phyloP scores from a whole-genome alignment of 1,140 invertebrate species.

The Monomorium pharaonis region DNA sequence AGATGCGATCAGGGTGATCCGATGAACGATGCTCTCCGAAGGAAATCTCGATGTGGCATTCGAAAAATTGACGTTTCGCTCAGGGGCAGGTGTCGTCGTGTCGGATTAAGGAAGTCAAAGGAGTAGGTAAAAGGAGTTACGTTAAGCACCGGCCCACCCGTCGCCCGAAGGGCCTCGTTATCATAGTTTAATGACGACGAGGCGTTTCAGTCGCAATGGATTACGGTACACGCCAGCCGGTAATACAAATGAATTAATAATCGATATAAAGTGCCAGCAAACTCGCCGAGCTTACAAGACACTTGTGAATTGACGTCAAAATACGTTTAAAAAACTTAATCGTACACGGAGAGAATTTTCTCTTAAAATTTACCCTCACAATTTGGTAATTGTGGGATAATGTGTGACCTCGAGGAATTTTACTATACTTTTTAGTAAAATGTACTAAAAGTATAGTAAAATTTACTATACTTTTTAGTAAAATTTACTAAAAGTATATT shows the following conservation, averaged over 20 bases:
- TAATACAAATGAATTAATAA: conserved; percentile 69
- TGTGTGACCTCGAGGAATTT: too few relatives aligned
- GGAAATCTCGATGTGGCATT: conserved; percentile 11
- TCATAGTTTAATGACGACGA: conserved; percentile 47
- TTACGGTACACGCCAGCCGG: conserved; percentile 55
- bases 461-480: too few relatives aligned
- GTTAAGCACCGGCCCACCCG: conserved; percentile 23
- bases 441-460: too few relatives aligned
- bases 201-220: conserved; percentile 47
- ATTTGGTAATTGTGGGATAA: too few relatives aligned
- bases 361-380: too few relatives aligned
- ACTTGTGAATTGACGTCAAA: not conserved
- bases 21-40: not conserved
- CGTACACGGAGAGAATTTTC: too few relatives aligned
- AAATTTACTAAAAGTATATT: too few relatives aligned
- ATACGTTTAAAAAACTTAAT: not conserved
- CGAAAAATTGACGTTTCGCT: conserved; percentile 2
- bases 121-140: conserved; percentile 42
- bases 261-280: conserved; percentile 59
- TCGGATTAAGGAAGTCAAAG: conserved; percentile 46
- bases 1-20: conserved; percentile 35
- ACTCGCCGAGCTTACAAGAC: conserved; percentile 46
- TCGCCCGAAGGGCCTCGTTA: conserved; percentile 58
- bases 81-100: conserved; percentile 47
- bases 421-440: too few relatives aligned